Evolutionary conservation across 1,140 invertebrate species (phyloP).

Genomic region (Drosophila carrolli): DNA sequence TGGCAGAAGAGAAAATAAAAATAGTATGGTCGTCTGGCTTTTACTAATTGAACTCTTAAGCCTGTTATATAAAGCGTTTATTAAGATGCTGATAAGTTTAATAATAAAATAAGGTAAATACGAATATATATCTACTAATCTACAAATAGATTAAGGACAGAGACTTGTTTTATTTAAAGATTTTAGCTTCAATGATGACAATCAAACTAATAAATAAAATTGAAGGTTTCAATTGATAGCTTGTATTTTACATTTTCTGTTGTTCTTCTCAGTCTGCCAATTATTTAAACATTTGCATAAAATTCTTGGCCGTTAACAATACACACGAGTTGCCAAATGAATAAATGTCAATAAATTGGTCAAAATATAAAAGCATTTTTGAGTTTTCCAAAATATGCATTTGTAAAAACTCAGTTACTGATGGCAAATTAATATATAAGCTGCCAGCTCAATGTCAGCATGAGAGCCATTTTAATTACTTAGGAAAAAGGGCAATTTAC

Average conservation of each 20-base stretch:
- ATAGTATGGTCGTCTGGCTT: slow-evolving; percentile 2
- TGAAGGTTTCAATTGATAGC: background rate
- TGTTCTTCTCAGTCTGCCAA: background rate
- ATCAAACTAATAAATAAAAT: background rate
- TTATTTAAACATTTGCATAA: slow-evolving; percentile 9
- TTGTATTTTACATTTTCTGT: background rate
- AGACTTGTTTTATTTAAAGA: background rate
- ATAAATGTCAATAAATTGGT: slow-evolving; percentile 14
- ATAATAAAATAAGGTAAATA: no score
- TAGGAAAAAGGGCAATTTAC: slow-evolving; percentile 22
- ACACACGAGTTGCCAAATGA: background rate
- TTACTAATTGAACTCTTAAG: slow-evolving; percentile 14
- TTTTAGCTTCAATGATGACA: background rate
- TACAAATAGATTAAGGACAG: no score
- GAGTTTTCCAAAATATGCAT: slow-evolving; percentile 1
- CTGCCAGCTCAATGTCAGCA: slow-evolving; percentile 11
- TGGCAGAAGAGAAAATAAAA: slow-evolving; percentile 3
- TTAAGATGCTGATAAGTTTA: background rate
- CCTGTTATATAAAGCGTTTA: background rate
- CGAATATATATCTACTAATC: no score
- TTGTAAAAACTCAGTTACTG: background rate
- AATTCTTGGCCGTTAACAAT: background rate
- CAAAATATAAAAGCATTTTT: slow-evolving; percentile 20
- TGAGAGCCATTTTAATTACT: slow-evolving; percentile 24
- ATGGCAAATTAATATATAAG: slow-evolving; percentile 7